A percentile compares a stretch with the other conserved stretches of the same genome.
phyloP scores from a whole-genome alignment of 2,888 invertebrate genomes.

The Hypsopygia costalis region DNA sequence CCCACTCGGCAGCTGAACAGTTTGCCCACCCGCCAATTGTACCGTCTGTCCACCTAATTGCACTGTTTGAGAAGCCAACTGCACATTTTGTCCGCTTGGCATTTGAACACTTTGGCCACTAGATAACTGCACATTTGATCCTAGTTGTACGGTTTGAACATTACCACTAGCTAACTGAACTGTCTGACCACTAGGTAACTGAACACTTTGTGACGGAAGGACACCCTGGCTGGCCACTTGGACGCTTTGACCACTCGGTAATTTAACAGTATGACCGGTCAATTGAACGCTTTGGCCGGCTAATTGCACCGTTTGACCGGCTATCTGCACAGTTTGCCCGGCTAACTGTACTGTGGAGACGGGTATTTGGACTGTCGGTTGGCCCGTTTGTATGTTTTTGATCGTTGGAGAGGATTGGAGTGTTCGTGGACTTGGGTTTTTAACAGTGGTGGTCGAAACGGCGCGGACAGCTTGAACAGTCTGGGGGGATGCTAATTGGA shows the following conservation, averaged over 20 bases:
- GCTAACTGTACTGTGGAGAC: slow-evolving; percentile 57
- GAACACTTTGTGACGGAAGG: slow-evolving; percentile 51
- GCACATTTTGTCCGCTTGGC: slow-evolving; percentile 32
- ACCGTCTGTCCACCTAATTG: slow-evolving; percentile 32
- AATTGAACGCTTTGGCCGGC: slow-evolving; percentile 63
- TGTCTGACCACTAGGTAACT: slow-evolving; percentile 54
- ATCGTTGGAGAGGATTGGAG: slow-evolving; percentile 36
- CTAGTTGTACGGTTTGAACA: slow-evolving; percentile 38
- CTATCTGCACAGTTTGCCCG: slow-evolving; percentile 61
- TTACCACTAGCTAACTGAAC: slow-evolving; percentile 55
- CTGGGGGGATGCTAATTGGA: slow-evolving; percentile 58
- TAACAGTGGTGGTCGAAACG: slow-evolving; percentile 34
- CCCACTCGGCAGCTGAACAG: slow-evolving; percentile 73
- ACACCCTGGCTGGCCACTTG: slow-evolving; percentile 56
- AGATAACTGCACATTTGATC: slow-evolving; percentile 40
- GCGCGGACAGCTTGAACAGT: slow-evolving; percentile 46
- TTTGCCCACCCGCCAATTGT: slow-evolving; percentile 36
- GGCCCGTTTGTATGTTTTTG: slow-evolving; percentile 37
- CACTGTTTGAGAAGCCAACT: slow-evolving; percentile 41
- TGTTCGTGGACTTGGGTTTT: slow-evolving; percentile 37
- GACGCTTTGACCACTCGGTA: slow-evolving; percentile 64
- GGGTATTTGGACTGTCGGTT: slow-evolving; percentile 50
- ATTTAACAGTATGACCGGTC: slow-evolving; percentile 70
- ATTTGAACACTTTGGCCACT: slow-evolving; percentile 38
- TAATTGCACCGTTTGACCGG: slow-evolving; percentile 61